Conservation (phyloP, 2,113 vertebrate genomes). For the Myotis lucifugus region DNA sequence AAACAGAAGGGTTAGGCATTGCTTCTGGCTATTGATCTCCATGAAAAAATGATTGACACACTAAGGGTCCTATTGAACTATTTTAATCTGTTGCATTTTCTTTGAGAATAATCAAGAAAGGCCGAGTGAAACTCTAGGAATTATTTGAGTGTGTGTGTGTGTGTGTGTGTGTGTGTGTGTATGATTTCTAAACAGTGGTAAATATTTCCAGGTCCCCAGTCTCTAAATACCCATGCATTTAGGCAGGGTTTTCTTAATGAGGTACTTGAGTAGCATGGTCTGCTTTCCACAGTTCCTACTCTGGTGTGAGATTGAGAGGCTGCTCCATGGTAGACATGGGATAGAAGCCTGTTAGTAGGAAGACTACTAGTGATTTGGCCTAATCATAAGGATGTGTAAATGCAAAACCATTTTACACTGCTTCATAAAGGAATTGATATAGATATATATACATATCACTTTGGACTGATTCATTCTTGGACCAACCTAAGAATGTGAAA, state of each 20-base stretch:
- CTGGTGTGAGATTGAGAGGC: background rate
- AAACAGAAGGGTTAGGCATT: background rate
- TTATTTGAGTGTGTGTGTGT: background rate
- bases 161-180: background rate
- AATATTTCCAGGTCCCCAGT: background rate
- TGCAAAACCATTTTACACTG: background rate
- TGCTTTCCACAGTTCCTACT: background rate
- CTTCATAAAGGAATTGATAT: background rate
- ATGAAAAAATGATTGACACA: background rate
- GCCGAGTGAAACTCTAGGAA: background rate
- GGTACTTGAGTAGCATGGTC: background rate
- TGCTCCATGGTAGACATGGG: background rate
- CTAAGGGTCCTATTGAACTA: background rate
- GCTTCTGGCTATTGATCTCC: background rate
- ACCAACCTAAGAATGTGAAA: background rate
- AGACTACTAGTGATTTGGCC: background rate
- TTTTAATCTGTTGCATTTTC: constrained; percentile 3
- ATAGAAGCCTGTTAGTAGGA: background rate
- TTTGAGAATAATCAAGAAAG: background rate
- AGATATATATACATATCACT: background rate
- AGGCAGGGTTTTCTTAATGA: background rate
- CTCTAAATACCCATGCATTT: background rate
- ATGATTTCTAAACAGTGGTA: background rate
- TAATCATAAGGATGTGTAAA: background rate
- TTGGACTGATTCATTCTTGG: background rate